Evolutionary conservation across 2,888 invertebrate genomes (phyloP).

Genomic region (Cabera pusaria): DNA sequence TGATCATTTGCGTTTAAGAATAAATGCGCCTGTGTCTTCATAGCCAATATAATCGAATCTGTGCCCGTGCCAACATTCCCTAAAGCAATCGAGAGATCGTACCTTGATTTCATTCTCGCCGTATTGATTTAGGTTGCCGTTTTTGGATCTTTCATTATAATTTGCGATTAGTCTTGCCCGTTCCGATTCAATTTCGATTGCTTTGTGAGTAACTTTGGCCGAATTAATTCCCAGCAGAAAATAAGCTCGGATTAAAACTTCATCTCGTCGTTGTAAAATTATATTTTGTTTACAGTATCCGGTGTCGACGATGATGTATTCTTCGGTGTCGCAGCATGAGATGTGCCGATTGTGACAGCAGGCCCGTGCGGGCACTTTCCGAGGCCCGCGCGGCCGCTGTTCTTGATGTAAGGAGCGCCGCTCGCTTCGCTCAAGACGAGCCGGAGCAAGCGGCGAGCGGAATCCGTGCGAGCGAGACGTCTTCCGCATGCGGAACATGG

Average conservation of each 20-base stretch:
- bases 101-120: constrained; percentile 25
- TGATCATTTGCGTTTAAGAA: constrained; percentile 21
- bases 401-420: constrained; percentile 75
- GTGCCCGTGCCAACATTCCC: constrained; percentile 4
- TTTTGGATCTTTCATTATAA: constrained; percentile 28
- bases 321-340: constrained; percentile 86
- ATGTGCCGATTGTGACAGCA: constrained; percentile 88
- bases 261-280: background rate
- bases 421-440: constrained; percentile 53
- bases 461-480: constrained; percentile 40
- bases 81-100: constrained; percentile 22
- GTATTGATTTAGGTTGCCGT: constrained; percentile 25
- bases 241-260: background rate
- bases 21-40: constrained; percentile 10
- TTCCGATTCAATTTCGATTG: constrained; percentile 21
- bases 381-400: constrained; percentile 61
- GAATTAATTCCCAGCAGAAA: constrained; percentile 1
- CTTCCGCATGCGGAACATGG: constrained; percentile 60
- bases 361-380: constrained; percentile 70
- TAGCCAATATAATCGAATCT: no score
- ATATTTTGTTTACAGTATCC: constrained; percentile 68
- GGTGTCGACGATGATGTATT: constrained; percentile 83
- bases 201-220: constrained; percentile 9
- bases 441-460: constrained; percentile 44
- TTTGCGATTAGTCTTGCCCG: constrained; percentile 20